A percentile compares a stretch with the other conserved stretches of the same genome.
Conservation (phyloP, 2,888 invertebrate genomes). For the Toxonevra muliebris region DNA sequence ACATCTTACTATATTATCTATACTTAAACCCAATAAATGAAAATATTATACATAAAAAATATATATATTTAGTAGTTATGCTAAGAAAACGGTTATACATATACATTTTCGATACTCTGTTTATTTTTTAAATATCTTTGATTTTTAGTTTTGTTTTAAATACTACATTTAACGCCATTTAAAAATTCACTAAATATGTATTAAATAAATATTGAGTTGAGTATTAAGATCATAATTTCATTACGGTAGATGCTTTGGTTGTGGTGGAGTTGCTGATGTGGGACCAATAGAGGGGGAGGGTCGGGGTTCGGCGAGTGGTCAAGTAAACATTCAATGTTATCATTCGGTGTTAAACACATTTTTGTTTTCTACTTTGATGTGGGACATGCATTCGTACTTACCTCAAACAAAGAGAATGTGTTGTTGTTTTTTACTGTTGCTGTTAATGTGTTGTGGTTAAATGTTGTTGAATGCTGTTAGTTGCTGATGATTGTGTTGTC, state of each 20-base stretch:
- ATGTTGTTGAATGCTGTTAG: slow-evolving; percentile 20
- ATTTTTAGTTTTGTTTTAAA: background rate
- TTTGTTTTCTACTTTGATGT: slow-evolving; percentile 6
- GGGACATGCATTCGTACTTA: background rate
- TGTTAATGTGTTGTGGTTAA: slow-evolving; percentile 1
- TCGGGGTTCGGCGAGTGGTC: too few relatives aligned
- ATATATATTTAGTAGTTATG: too few relatives aligned
- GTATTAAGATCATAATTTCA: too few relatives aligned
- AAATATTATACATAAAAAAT: too few relatives aligned
- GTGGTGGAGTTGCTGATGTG: background rate
- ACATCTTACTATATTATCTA: too few relatives aligned
- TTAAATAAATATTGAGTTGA: background rate
- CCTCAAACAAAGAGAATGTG: background rate
- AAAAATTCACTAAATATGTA: slow-evolving; percentile 4
- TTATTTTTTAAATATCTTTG: background rate
- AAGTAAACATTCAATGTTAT: background rate
- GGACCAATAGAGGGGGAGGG: too few relatives aligned
- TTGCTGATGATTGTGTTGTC: slow-evolving; percentile 8
- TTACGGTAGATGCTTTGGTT: background rate
- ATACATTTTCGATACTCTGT: too few relatives aligned
- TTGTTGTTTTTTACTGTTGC: background rate
- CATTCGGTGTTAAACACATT: background rate
- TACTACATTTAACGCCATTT: background rate
- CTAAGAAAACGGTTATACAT: too few relatives aligned
- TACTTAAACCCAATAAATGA: too few relatives aligned